Percentiles rank a stretch among this genome's conserved stretches.
Conservation (phyloP, 2,888 invertebrate species). For the Anoplius nigerrimus region DNA sequence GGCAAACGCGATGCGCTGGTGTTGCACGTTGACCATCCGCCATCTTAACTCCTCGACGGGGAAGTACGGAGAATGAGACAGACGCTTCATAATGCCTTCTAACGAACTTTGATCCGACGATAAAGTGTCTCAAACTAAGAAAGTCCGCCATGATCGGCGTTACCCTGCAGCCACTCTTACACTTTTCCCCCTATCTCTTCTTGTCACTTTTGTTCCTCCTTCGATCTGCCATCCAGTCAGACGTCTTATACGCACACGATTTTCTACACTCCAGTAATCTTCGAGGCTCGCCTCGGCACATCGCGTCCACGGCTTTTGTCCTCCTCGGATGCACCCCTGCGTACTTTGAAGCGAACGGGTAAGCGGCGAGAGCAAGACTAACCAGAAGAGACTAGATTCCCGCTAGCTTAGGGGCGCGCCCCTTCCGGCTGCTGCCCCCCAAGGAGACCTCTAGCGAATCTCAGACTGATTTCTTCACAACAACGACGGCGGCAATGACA, state of each 20-base stretch:
- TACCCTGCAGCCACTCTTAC: constrained; percentile 1
- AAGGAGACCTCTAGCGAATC: constrained; percentile 23
- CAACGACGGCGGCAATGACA: not conserved
- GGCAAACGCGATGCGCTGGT: constrained; percentile 67
- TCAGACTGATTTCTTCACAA: too few species aligned
- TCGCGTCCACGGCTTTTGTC: too few species aligned
- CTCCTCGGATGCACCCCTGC: too few species aligned
- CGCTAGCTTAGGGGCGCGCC: constrained; percentile 65
- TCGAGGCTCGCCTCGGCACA: too few species aligned
- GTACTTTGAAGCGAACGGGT: constrained; percentile 48
- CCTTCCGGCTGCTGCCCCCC: constrained; percentile 58
- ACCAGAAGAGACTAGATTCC: constrained; percentile 47
- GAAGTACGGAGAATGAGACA: constrained; percentile 63
- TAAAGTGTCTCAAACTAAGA: too few species aligned
- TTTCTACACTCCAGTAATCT: too few species aligned
- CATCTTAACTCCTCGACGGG: constrained; percentile 68
- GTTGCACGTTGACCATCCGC: constrained; percentile 72
- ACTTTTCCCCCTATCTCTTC: too few species aligned
- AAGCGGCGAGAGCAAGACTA: constrained; percentile 65
- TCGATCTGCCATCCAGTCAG: too few species aligned
- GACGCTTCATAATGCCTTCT: constrained; percentile 57
- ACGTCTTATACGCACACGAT: too few species aligned
- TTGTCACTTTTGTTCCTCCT: too few species aligned
- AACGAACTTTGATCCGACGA: not conserved
- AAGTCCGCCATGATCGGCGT: constrained; percentile 21